Percentiles rank a stretch among this genome's conserved stretches.
Evolutionary conservation across 2,113 vertebrate genomes (phyloP).

Genomic region (Burhinus bistriatus): DNA sequence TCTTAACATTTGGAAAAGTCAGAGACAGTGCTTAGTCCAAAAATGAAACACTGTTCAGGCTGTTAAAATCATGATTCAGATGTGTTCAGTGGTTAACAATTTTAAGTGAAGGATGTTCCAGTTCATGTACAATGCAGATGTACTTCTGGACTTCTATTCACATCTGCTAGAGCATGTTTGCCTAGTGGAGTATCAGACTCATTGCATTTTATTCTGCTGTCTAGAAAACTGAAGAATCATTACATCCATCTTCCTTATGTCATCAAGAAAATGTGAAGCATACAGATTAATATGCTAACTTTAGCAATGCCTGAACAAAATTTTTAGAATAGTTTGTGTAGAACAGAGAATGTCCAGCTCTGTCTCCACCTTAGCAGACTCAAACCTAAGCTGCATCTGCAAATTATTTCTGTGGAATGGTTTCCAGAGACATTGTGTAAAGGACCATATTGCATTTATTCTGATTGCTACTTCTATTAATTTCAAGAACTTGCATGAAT

Average conservation of each 20-base stretch:
- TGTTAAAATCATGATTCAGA: neutral
- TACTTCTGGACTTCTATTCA: neutral
- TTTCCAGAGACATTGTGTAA: neutral
- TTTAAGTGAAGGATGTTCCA: neutral
- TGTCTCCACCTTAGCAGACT: neutral
- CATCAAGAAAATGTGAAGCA: neutral
- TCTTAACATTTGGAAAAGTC: neutral
- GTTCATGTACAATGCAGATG: neutral
- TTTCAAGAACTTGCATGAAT: neutral
- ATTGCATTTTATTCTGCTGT: neutral
- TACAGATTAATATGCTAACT: neutral
- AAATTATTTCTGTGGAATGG: neutral
- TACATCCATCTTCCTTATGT: neutral
- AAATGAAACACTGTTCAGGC: neutral
- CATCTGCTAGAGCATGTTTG: neutral
- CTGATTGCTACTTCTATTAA: neutral
- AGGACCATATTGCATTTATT: neutral
- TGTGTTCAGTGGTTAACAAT: neutral
- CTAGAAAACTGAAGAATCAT: neutral
- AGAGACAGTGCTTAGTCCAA: neutral
- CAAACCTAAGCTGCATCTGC: neutral
- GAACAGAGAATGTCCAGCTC: neutral
- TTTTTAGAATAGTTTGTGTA: neutral
- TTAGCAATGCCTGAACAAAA: neutral
- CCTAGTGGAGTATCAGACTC: neutral